Base-by-base conservation (phyloP, 2,888 invertebrate genomes). In the Campaea margaritaria region DNA sequence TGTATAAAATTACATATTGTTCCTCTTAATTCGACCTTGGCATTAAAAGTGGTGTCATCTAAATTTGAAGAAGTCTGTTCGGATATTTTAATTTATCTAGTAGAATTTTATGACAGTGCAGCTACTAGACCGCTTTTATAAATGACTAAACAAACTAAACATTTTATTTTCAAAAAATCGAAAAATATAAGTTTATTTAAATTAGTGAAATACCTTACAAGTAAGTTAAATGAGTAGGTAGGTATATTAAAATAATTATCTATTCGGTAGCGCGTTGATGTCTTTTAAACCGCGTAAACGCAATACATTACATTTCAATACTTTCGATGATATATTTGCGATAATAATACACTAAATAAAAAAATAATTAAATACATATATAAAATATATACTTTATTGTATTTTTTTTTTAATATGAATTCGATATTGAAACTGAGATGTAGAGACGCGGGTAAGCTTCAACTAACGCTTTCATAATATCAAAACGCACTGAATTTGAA, bases 191-290 rank as follows among this genome's bases (percentile, higher is more conserved):
- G n/a, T n/a, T n/a, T n/a, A n/a, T n/a, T n/a, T n/a, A n/a, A n/a
- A n/a, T 21, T 5, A 3, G 21, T 21, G 21, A 21, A 21, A 21
- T 21, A 21, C 5, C 21, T 21, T 21, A 21, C 21, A 5, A 31
- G 31, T 1, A 9, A 31, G 2, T 31, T 9, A 12, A n/a, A 12
- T 36, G 10, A 36, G 12, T n/a, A n/a, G n/a, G n/a, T n/a, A n/a
- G n/a, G n/a, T n/a, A 3, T 7, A n/a, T n/a, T 36, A 36, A 3
- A 9, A 11, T 43, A 0, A 41, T 39, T 36, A 43, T 45, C 21
- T 21, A 34, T n/a, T 47, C 10, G 36, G n/a, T 16, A 28, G 50
- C 59, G 45, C 69, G 65, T 69, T 65, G 58, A 69, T 42, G 44
- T 69, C 69, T 65, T 69, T 67, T 59, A 39, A 47, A 59, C 16